Base-by-base conservation (phyloP, 2,888 invertebrate genomes). In the Cantharis rustica region DNA sequence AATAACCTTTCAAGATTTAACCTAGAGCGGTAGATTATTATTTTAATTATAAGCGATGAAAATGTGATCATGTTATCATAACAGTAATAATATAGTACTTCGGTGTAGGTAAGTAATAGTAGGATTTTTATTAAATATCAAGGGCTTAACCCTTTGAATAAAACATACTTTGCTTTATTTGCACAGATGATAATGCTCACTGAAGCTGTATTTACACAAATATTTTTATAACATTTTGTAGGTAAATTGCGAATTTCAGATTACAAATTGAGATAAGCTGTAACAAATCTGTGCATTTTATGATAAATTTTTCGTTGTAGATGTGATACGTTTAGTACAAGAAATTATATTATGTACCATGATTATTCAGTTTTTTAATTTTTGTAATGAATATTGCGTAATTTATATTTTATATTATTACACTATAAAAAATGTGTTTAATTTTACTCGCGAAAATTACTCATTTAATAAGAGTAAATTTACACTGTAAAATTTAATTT, bases 221-320 rank as follows among this genome's bases (percentile, higher is more conserved):
- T 68, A 76, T 47, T 71, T 61, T 31, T 68, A 70, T 20, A 68
- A 68, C 75, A 76, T 79, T 77, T 72, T n/a, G n/a, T n/a, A 47
- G 47, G 47, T 47, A 47, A 47, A 47, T n/a, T 47, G n/a, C n/a
- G n/a, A 47, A 47, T 47, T 47, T n/a, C 47, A 47, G 7, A 47
- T 47, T 47, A 47, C n/a, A 13, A n/a, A 47, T 47, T 47, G 47
- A 47, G 47, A n/a, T 47, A 47, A 47, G n/a, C 47, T 47, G 47
- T 4, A 47, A 47, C 47, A 13, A 47, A 47, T 2, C 47, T 47
- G 5, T n/a, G 7, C n/a, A n/a, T 47, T n/a, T n/a, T 9, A 47
- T 47, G 47, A 2, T 7, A 47, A 47, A 47, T n/a, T 13, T 47
- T 47, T 7, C n/a, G 47, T n/a, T n/a, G 47, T 13, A 13, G 31